Conservation (phyloP, 1,140 invertebrate genomes). For the Semibalanus balanoides region DNA sequence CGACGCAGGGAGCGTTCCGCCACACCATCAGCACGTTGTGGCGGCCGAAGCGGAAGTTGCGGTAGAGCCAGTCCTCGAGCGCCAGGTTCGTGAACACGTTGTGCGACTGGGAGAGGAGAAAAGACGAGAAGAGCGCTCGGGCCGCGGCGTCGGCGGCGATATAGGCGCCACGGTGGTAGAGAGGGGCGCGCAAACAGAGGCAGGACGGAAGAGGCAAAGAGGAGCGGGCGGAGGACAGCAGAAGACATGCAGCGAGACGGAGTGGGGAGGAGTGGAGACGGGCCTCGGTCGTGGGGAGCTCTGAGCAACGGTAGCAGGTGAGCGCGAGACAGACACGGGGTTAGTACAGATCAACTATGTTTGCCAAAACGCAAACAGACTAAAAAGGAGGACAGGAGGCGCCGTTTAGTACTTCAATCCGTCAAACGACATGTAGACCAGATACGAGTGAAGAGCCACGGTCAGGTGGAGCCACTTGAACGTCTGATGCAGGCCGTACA, state of each 20-base stretch:
- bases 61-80: conserved; percentile 87
- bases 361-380: conserved; percentile 19
- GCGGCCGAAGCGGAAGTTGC: conserved; percentile 29
- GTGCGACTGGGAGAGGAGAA: conserved; percentile 77
- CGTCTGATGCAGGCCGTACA: conserved; percentile 54
- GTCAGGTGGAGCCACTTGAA: conserved; percentile 87
- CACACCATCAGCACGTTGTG: conserved; percentile 75
- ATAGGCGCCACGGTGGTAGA: no score
- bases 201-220: no score
- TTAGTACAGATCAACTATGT: conserved; percentile 17
- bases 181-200: no score
- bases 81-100: conserved; percentile 84
- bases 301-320: neutral
- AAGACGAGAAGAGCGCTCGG: conserved; percentile 60
- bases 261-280: conserved; percentile 1
- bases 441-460: conserved; percentile 64
- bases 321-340: neutral
- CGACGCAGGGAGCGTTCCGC: conserved; percentile 82
- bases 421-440: conserved; percentile 60
- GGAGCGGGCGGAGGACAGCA: neutral
- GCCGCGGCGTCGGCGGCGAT: neutral
- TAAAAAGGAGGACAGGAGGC: neutral
- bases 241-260: neutral
- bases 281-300: neutral
- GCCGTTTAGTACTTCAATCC: conserved; percentile 19